Evolutionary conservation across 2,797 vertebrate genomes (phyloP), one percentile per base, ranked within the genome.

Genomic region (Paedocypris micromegethes): DNA sequence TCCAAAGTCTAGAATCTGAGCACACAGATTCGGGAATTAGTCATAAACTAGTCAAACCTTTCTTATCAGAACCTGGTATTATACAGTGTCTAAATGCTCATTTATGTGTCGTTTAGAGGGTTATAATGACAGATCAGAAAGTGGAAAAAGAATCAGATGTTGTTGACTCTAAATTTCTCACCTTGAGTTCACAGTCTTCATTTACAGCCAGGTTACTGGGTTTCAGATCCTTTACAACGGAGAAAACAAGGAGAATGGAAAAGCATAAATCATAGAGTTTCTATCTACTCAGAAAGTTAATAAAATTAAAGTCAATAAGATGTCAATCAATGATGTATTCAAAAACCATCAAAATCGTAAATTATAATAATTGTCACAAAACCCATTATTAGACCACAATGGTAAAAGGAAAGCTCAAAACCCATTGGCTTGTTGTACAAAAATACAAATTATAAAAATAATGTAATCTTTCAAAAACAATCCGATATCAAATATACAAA

Each of bases 141-240:
- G 50, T 68, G 66, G 57, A 60, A 50, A 64, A 55, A 56, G 9
- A 42, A 50, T 59, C 9, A 47, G 57, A 67, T 56, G 53, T 49
- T 62, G 44, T 38, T 23, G 56, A 45, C 23, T 44, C 42, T 6
- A 41, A 41, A 8, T 46, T 8, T 5, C 58, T 88, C 82, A 97
- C 96, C 94, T 98, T 98, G 48, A 98, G 91, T 83, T 98, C 96
- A 81, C 96, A 98, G 85, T 98, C 95, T 88, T 98, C 95, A 76
- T 99, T 99, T 75, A 99, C 96, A 81, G 96, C 96, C 79, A 99
- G 84, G 81, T 99, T 99, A 84, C 96, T 98, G 59, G 96, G 96
- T 75, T 99, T 99, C 76, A 99, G 88, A 85, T 99, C 95, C 96
- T 99, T 84, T 49, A 81, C 75, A 79, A 4, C 5, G 2, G n/a